phyloP scores from a whole-genome alignment of 2,888 invertebrate genomes.

The Platycheirus albimanus region DNA sequence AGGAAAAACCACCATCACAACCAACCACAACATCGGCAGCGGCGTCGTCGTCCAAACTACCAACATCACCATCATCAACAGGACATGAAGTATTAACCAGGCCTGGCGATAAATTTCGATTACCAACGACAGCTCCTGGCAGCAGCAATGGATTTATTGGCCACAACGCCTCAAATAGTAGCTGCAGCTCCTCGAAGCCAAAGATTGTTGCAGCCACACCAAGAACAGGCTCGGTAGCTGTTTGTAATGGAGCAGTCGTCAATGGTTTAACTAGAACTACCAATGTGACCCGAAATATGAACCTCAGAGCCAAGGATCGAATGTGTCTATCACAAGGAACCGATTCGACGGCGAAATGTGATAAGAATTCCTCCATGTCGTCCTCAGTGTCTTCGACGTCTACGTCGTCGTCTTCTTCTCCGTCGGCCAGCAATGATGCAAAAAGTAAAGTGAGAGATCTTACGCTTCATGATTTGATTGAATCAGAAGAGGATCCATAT shows the following conservation, averaged over 20 bases:
- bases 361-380: conserved; percentile 38
- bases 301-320: conserved; percentile 48
- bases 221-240: conserved; percentile 32
- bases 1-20: conserved; percentile 55
- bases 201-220: conserved; percentile 18
- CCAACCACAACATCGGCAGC: conserved; percentile 67
- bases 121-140: conserved; percentile 78
- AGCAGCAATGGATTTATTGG: conserved; percentile 70
- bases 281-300: conserved; percentile 62
- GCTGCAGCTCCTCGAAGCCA: conserved; percentile 3
- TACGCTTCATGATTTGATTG: conserved; percentile 80
- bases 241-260: conserved; percentile 59
- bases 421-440: conserved; percentile 34
- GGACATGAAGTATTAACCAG: conserved; percentile 68
- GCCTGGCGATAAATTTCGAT: conserved; percentile 70
- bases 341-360: conserved; percentile 42
- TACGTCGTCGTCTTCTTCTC: neutral
- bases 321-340: conserved; percentile 51
- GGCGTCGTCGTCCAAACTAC: conserved; percentile 67
- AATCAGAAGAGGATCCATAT: conserved; percentile 82
- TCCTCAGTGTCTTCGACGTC: neutral
- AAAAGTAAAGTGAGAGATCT: conserved; percentile 45
- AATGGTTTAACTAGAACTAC: conserved; percentile 34
- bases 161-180: conserved; percentile 68
- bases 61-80: conserved; percentile 45